phyloP scores from a whole-genome alignment of 1,140 invertebrate species.

The Riptortus pedestris region DNA sequence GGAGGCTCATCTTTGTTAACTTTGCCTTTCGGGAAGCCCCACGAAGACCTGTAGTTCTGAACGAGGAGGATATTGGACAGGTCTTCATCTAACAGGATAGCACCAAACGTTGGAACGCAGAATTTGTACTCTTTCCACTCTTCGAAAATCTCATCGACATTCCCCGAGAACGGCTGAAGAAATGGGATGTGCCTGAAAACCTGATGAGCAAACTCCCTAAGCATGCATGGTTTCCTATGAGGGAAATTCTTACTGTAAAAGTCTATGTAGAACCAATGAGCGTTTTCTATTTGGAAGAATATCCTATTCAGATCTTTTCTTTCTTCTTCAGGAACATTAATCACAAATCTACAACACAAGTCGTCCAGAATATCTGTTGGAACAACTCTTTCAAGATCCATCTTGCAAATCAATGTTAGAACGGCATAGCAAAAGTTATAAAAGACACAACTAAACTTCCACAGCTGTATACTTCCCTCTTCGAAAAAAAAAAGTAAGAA shows the following conservation, averaged over 20 bases:
- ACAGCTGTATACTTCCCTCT: too few relatives aligned
- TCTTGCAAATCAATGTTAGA: not conserved
- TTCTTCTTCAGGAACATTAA: conserved; percentile 86
- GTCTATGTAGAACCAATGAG: conserved; percentile 97
- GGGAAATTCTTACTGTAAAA: conserved; percentile 72
- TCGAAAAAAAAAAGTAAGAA: too few relatives aligned
- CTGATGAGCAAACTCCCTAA: conserved; percentile 77
- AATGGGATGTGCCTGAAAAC: conserved; percentile 79
- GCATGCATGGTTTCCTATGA: conserved; percentile 56
- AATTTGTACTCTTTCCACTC: conserved; percentile 90
- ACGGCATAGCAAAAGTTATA: too few relatives aligned
- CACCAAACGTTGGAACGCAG: conserved; percentile 90
- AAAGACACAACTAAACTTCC: too few relatives aligned
- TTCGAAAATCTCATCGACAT: conserved; percentile 69
- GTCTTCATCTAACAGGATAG: conserved; percentile 80
- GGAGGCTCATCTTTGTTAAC: conserved; percentile 90
- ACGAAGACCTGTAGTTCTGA: conserved; percentile 88
- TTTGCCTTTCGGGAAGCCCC: conserved; percentile 98
- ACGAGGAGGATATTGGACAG: conserved; percentile 77
- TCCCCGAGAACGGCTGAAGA: conserved; percentile 58
- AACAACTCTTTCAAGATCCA: conserved; percentile 14
- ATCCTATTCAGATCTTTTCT: conserved; percentile 76
- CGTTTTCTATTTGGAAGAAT: conserved; percentile 92
- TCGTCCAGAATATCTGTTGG: conserved; percentile 26
- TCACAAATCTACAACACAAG: conserved; percentile 76